A percentile compares a stretch with the other conserved stretches of the same genome.
phyloP scores from a whole-genome alignment of 2,888 invertebrate genomes.

The Encarsia formosa region DNA sequence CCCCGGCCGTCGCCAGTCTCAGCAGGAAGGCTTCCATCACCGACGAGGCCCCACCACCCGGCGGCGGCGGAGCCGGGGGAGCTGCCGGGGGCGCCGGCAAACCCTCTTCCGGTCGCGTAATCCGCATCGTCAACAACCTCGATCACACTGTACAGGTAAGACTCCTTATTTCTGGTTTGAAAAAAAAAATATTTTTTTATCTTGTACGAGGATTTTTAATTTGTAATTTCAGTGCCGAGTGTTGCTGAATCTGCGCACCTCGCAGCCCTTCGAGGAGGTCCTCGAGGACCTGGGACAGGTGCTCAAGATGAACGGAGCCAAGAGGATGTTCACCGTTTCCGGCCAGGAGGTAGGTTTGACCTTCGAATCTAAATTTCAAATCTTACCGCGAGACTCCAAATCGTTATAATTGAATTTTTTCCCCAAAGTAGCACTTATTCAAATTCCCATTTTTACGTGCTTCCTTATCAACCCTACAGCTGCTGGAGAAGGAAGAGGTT shows the following conservation, averaged over 20 bases:
- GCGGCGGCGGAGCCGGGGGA: too few relatives aligned
- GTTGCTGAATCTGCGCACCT: slow-evolving; percentile 83
- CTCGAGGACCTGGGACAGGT: slow-evolving; percentile 90
- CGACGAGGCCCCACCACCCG: slow-evolving; percentile 72
- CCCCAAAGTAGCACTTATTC: too few relatives aligned
- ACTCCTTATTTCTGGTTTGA: background rate
- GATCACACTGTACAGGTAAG: slow-evolving; percentile 84
- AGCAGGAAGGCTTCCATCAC: slow-evolving; percentile 80
- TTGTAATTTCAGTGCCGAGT: slow-evolving; percentile 83
- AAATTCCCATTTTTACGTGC: too few relatives aligned
- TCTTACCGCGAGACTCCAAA: too few relatives aligned
- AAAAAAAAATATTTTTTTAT: background rate
- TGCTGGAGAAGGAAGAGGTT: background rate
- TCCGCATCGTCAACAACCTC: slow-evolving; percentile 90
- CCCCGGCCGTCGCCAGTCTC: slow-evolving; percentile 55
- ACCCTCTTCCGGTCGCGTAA: slow-evolving; percentile 79
- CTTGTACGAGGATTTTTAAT: too few relatives aligned
- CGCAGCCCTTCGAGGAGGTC: slow-evolving; percentile 92
- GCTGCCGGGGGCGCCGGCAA: too few relatives aligned
- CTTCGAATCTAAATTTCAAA: too few relatives aligned
- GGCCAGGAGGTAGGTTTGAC: slow-evolving; percentile 89
- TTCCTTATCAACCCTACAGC: too few relatives aligned
- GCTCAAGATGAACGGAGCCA: slow-evolving; percentile 85
- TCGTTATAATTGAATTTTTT: too few relatives aligned
- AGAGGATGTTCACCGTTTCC: slow-evolving; percentile 86